Evolutionary conservation across 2,113 vertebrate genomes (phyloP), one percentile per base, ranked within the genome.

Genomic region (Chlamydotis undulata): DNA sequence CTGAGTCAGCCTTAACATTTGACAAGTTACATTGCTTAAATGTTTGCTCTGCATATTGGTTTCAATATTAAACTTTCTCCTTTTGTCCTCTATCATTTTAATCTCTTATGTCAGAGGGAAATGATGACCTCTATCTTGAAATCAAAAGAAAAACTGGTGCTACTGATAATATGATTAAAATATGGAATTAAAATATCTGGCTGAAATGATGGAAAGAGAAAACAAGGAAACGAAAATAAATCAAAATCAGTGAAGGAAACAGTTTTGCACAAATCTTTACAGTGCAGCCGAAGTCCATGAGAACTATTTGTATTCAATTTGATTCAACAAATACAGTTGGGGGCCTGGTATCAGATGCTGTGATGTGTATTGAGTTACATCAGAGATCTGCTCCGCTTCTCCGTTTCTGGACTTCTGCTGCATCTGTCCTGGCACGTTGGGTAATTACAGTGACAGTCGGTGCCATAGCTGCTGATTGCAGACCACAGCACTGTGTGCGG

Each of bases 381-480:
- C 25, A 29, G 70, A 57, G 49, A 61, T n/a, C 16, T 74, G 59
- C 43, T 56, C 39, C 0, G 0, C 52, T 21, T 28, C 49, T 39
- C 39, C 1, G 0, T 55, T 21, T 28, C 49, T 39, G 33, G 57
- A 13, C 21, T 33, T 7, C 35, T 26, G 23, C 49, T 28, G 89
- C 43, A 4, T 60, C 49, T 9, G 23, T 47, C 53, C 37, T 7
- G 6, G 26, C 10, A 7, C 0, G 0, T 3, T 12, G n/a, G 35
- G n/a, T 9, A 29, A 35, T 49, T 16, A 3, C 0, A 0, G 21
- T 11, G 82, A 18, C 7, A 19, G 69, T 49, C 12, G 0, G 7
- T 33, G 49, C 37, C 10, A 3, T 23, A 61, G 77, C 64, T 55
- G 14, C 45, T 55, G 65, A 33, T 12, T 3, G 9, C 70, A 77